Evolutionary conservation across 2,888 invertebrate species (phyloP).

Genomic region (Anthophora plumipes): DNA sequence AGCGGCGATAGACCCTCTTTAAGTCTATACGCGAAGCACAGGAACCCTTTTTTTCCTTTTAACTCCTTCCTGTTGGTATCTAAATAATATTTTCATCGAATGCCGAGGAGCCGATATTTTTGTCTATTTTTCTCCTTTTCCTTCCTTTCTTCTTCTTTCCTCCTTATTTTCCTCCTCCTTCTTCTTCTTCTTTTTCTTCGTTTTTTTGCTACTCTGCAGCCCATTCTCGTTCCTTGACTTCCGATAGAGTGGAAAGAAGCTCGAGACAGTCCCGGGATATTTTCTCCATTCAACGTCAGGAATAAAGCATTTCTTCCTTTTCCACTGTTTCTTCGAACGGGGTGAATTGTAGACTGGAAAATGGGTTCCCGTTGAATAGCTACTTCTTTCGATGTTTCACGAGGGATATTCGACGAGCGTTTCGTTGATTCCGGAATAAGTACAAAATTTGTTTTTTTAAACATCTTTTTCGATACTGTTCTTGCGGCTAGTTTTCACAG

Average conservation of each 20-base stretch:
- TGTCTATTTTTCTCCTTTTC: neutral
- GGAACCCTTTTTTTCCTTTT: neutral
- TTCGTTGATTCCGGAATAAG: neutral
- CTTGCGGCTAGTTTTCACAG: no score
- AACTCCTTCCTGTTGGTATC: slow-evolving; percentile 24
- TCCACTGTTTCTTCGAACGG: neutral
- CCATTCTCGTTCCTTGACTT: slow-evolving; percentile 17
- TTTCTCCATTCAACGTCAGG: slow-evolving; percentile 18
- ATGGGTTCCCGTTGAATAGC: slow-evolving; percentile 11
- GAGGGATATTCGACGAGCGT: neutral
- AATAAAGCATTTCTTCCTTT: slow-evolving; percentile 13
- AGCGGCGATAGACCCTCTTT: slow-evolving; percentile 19
- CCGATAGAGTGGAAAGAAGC: slow-evolving; percentile 10
- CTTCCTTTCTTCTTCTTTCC: neutral
- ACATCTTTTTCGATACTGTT: neutral
- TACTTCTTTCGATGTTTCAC: slow-evolving; percentile 2
- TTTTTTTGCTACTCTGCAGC: neutral
- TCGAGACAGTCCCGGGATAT: neutral
- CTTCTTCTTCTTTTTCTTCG: neutral
- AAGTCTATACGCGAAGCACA: slow-evolving; percentile 20
- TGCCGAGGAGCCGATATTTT: neutral
- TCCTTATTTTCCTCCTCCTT: neutral
- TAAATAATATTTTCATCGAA: slow-evolving; percentile 45
- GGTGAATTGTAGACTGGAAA: slow-evolving; percentile 17
- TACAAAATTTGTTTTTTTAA: neutral